A percentile compares a stretch with the other conserved stretches of the same genome.
Conservation (phyloP, 2,797 vertebrate species). For the Cuniculus paca region DNA sequence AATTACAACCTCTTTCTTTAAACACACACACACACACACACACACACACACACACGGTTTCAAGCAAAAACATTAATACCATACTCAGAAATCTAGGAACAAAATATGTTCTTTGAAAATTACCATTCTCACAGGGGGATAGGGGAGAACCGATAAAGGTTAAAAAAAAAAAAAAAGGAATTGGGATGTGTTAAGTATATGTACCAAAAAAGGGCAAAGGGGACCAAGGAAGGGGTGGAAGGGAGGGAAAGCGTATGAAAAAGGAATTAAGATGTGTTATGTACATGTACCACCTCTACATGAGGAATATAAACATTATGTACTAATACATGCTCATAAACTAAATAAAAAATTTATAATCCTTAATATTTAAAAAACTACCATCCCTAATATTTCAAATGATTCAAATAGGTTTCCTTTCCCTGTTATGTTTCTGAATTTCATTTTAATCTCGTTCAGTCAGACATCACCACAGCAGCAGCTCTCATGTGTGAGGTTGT, state of each 20-base stretch:
- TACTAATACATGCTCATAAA: not conserved
- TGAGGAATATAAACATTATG: not conserved
- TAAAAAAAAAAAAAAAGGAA: no score
- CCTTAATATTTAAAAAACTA: not conserved
- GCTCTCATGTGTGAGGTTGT: not conserved
- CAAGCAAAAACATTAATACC: slow-evolving; percentile 21
- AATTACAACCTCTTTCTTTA: not conserved
- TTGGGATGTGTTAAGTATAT: not conserved
- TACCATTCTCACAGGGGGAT: not conserved
- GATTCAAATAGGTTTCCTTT: not conserved
- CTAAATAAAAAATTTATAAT: not conserved
- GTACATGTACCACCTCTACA: not conserved
- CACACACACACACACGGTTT: not conserved
- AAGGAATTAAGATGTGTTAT: not conserved
- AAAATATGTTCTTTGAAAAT: not conserved
- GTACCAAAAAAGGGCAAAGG: not conserved
- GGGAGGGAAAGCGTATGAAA: not conserved
- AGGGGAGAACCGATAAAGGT: no score
- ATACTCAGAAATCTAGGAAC: not conserved
- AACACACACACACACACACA: no score
- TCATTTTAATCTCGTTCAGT: slow-evolving; percentile 23
- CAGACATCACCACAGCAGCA: not conserved
- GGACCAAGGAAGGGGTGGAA: not conserved
- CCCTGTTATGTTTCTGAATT: not conserved
- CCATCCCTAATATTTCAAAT: slow-evolving; percentile 9